phyloP scores from a whole-genome alignment of 2,797 vertebrate species.

The Sardinella longiceps region DNA sequence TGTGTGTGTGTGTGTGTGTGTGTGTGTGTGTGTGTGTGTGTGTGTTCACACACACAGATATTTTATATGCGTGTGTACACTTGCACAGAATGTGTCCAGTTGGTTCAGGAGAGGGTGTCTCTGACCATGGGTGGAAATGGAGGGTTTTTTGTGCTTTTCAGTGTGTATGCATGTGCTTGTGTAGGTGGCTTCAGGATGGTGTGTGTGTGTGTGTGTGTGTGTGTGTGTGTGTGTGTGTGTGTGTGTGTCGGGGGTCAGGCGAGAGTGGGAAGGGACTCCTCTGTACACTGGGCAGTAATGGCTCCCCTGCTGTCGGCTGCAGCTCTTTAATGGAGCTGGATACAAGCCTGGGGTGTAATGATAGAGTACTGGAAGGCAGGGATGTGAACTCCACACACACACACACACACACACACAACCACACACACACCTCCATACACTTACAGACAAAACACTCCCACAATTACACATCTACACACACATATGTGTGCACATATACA shows the following conservation, averaged over 20 bases:
- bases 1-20: not conserved
- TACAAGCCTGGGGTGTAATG: slow-evolving; percentile 69
- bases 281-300: slow-evolving; percentile 43
- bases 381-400: not conserved
- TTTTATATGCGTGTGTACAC: slow-evolving; percentile 17
- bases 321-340: slow-evolving; percentile 64
- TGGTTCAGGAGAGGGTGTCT: not conserved
- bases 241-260: slow-evolving; percentile 45
- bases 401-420: not conserved
- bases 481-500: not conserved
- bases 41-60: slow-evolving; percentile 27
- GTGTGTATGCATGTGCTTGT: not conserved
- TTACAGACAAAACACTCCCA: not conserved
- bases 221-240: slow-evolving; percentile 37
- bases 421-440: not conserved
- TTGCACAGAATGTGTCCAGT: slow-evolving; percentile 13
- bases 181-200: not conserved
- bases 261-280: slow-evolving; percentile 58
- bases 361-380: slow-evolving; percentile 50
- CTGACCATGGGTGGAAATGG: not conserved
- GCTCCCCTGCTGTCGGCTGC: slow-evolving; percentile 61
- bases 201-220: slow-evolving; percentile 35
- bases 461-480: not conserved
- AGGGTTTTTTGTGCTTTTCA: not conserved
- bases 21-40: not conserved